Base-by-base conservation (phyloP, 2,113 vertebrate genomes). In the Sphyrna mokarran region DNA sequence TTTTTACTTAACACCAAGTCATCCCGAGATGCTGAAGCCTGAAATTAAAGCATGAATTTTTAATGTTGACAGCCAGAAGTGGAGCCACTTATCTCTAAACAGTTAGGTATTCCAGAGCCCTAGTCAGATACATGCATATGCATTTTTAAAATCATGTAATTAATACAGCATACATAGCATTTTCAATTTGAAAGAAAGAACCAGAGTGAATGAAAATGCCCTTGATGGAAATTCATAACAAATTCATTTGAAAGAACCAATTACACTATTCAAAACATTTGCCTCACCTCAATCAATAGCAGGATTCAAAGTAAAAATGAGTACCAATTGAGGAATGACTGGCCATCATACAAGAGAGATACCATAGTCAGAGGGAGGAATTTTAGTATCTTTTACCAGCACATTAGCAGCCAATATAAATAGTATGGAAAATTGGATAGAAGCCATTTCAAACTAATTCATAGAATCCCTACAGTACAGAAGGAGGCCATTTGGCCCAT, bases 41-140 rank as follows among this genome's bases (percentile, higher is more conserved):
- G 37, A 9, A 94, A 61, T 18, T 91, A 26, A 72, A 43, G 23
- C 93, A 43, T 94, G 93, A 70, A 70, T 94, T 69, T 69, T 70
- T 69, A 70, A 94, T 94, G 66, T 70, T 48, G 93, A 94, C 66
- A 70, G 20, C 66, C 43, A 26, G 68, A 94, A 94, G 93, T 70
- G 22, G 37, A 94, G 87, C 87, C 93, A 94, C 93, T 94, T 94
- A 94, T 94, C 93, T 69, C 68, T 70, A 43, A 94, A 70, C 91
- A 69, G 66, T 48, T 94, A 94, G 22, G 23, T 29, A 70, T 70
- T 94, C 93, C 68, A 94, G 37, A 43, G 66, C 6, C 3, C 29
- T 61, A 18, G 54, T 72, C 40, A 37, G 20, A 94, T 48, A 70
- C n/a, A 70, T 94, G 37, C 63, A 94, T 94, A 94, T 29, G n/a